Evolutionary conservation across 2,113 vertebrate species (phyloP).

Genomic region (Gallinago media): DNA sequence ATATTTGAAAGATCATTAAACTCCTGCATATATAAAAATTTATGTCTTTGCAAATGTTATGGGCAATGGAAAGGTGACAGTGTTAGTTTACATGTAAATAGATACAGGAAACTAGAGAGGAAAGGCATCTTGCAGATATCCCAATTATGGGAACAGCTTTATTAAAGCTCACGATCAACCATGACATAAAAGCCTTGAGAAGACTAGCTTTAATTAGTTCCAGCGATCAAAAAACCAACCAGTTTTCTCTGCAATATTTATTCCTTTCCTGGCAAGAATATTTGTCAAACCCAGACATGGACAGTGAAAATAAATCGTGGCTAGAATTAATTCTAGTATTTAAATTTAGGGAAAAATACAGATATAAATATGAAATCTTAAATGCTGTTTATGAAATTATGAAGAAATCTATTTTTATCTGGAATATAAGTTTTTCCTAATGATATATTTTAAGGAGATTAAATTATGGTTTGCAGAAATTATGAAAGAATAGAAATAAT

Average conservation of each 20-base stretch:
- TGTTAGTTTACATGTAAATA: slow-evolving; percentile 57
- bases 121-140: background rate
- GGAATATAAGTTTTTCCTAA: background rate
- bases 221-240: background rate
- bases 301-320: background rate
- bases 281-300: background rate
- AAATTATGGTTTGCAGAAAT: background rate
- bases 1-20: background rate
- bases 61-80: background rate
- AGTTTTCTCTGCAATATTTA: background rate
- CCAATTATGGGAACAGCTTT: slow-evolving; percentile 13
- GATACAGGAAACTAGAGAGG: slow-evolving; percentile 54
- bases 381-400: background rate
- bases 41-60: slow-evolving; percentile 2
- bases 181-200: background rate
- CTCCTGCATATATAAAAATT: background rate
- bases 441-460: background rate
- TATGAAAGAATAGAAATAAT: background rate
- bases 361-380: background rate
- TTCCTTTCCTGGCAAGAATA: background rate
- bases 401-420: background rate
- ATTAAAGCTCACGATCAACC: slow-evolving; percentile 31
- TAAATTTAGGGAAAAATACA: background rate
- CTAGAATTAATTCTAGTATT: background rate
- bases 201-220: background rate